Conservation (phyloP, 1,140 invertebrate species). For the Stegodyphus dumicola region DNA sequence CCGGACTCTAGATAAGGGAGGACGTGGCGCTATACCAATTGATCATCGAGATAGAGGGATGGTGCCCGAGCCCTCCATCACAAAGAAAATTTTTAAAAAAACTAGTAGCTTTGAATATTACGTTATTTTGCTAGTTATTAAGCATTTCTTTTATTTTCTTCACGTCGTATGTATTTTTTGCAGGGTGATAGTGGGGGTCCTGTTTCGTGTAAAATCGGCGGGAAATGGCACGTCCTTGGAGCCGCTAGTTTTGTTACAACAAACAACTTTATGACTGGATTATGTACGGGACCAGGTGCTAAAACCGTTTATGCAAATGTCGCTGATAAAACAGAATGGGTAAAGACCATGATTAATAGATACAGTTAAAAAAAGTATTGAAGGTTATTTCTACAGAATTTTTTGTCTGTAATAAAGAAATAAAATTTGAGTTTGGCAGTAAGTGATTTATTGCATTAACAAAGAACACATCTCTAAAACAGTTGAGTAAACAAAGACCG, state of each 20-base stretch:
- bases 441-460: background rate
- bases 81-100: no score
- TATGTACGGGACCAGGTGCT: conserved; percentile 1
- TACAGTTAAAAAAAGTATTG: background rate
- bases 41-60: no score
- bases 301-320: conserved; percentile 1
- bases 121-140: no score
- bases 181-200: conserved; percentile 62
- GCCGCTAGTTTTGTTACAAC: conserved; percentile 19
- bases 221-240: conserved; percentile 31
- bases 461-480: no score
- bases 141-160: background rate
- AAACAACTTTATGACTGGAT: background rate
- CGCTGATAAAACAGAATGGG: conserved; percentile 10
- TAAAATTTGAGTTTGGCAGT: no score
- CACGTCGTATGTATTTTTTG: background rate
- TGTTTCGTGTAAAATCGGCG: conserved; percentile 9
- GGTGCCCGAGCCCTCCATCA: no score
- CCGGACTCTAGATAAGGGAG: no score
- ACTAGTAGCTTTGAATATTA: no score
- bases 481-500: background rate
- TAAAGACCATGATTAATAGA: conserved; percentile 17
- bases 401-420: no score
- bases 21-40: no score
- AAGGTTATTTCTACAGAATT: no score